Percentiles rank a stretch among this genome's conserved stretches.
Evolutionary conservation across 2,888 invertebrate genomes (phyloP).

Genomic region (Gymnoscelis rufifasciata): DNA sequence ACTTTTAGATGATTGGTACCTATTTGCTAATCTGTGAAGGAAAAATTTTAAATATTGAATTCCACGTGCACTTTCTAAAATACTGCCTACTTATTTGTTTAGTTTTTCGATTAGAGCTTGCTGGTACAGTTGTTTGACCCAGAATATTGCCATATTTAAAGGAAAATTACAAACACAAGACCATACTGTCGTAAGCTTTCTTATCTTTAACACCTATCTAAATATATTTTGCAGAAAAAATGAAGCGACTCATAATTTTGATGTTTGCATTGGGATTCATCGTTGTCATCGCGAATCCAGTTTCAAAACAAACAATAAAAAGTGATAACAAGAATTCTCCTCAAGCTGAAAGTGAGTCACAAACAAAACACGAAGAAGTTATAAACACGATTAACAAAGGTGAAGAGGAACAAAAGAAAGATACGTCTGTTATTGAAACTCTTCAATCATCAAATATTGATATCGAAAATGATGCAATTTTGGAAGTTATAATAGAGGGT

Average conservation of each 20-base stretch:
- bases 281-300: constrained; percentile 42
- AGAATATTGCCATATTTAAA: constrained; percentile 53
- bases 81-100: constrained; percentile 21
- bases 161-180: constrained; percentile 28
- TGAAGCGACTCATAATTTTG: constrained; percentile 46
- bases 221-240: constrained; percentile 53
- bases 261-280: constrained; percentile 45
- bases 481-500: constrained; percentile 52
- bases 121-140: constrained; percentile 52
- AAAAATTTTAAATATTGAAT: neutral
- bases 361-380: constrained; percentile 37
- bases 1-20: too few relatives aligned
- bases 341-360: constrained; percentile 39
- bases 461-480: constrained; percentile 26
- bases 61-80: constrained; percentile 22
- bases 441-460: constrained; percentile 19
- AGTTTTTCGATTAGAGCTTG: constrained; percentile 17
- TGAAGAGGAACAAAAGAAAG: constrained; percentile 39
- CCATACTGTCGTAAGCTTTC: constrained; percentile 26
- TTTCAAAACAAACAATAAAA: constrained; percentile 38
- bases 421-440: constrained; percentile 31
- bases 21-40: neutral
- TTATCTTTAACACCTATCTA: constrained; percentile 18
- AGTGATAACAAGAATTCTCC: constrained; percentile 35
- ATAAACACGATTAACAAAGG: constrained; percentile 34